Base-by-base conservation (phyloP, 1,140 invertebrate species). In the Drosophila dunni region DNA sequence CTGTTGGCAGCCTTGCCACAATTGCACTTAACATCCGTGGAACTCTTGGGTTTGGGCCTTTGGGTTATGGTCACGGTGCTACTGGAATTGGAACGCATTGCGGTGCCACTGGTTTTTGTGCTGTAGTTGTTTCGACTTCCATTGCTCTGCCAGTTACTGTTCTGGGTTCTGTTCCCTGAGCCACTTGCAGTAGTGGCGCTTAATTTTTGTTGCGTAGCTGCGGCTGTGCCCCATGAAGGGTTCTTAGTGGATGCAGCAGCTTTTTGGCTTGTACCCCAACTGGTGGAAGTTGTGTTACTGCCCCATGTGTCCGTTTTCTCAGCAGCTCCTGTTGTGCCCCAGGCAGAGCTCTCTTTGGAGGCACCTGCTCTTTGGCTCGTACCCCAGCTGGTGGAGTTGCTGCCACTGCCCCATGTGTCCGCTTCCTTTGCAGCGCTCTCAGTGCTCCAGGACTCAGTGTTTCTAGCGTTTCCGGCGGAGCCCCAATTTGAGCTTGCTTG, bases 1-100 rank as follows among this genome's bases (percentile, higher is more conserved):
- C 96, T 97, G 78, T 11, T 90, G 6, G 90, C 86, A 1, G 76
- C 1, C n/a, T 80, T 75, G 1, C 72, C 75, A 24, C 90, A 91
- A n/a, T 76, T 85, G 56, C 90, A 91, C 46, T 78, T 61, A 0
- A 85, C 34, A 10, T 66, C 53, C 9, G 36, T 51, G 8, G 6
- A 1, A 17, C 44, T 50, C 4, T 6, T 10, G 5, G 36, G 40
- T 9, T 7, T 58, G 5, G 33, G 51, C 6, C 42, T 68, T 61
- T 81, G 50, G 11, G 75, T 81, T 15, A 91, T 82, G n/a, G 78
- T 90, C 8, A 81, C 54, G 0, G 79, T 77, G 58, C 70, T 85
- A 56, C 77, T 75, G 7, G 71, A 74, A 62, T 86, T 83, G 9
- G 75, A 65, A 10, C 68, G 76, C 46, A 75, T 74, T 2, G 24